Evolutionary conservation across 2,888 invertebrate species (phyloP), one percentile per base, ranked within the genome.

Genomic region (Phalera bucephala): DNA sequence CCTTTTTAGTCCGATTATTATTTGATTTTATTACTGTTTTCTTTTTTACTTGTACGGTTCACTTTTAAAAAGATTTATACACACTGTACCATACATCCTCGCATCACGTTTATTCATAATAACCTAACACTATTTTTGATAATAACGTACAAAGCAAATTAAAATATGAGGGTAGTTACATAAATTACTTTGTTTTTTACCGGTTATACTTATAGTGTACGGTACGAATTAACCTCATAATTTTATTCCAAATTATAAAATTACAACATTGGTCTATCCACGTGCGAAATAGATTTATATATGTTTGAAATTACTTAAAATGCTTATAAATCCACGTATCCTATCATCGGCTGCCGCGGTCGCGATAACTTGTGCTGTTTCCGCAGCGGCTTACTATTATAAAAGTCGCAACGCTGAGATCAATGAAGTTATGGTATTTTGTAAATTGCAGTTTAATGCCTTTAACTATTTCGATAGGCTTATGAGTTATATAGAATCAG

Each of bases 341-440:
- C 45, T 85, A 45, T 79, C 86, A 50, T 80, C 87, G 59, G 81
- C 76, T 45, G 85, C 78, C 55, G 86, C 72, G 35, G 56, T 89
- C 50, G 84, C 80, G 14, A 36, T 87, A 55, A 80, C 85, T 59
- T 89, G 85, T 74, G 79, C 71, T 45, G 75, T 85, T 33, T 78
- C 84, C 34, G 86, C 83, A 22, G 88, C 86, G 28, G 85, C 84
- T 21, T 86, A 79, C 57, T 88, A 74, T 57, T 86, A 80, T 58
- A 84, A 68, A 61, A 80, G 72, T 45, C 75, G 86, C 33, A 78
- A 56, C 38, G 53, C 66, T 14, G 81, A 81, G 46, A 58, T 86
- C 40, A 88, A 89, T 55, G 87, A 89, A 73, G 88, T 89, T 37
- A 88, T 89, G 88, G 83, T 88, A 46, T 89, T 89, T 64, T 88